Evolutionary conservation across 2,888 invertebrate species (phyloP), one percentile per base, ranked within the genome.

Genomic region (Calliphora vomitoria): DNA sequence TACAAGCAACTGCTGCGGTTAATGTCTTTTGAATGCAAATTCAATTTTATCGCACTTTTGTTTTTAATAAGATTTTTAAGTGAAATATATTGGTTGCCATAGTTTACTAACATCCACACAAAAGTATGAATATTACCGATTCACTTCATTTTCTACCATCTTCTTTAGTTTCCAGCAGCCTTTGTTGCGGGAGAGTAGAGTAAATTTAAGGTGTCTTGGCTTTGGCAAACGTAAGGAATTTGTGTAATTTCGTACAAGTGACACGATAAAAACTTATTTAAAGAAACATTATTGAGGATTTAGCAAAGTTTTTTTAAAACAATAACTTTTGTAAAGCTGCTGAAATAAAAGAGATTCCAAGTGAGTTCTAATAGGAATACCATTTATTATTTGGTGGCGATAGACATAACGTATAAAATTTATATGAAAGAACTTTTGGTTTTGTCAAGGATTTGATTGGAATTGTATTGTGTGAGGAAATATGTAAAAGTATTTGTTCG

Each of bases 21-120:
- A 93, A 93, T 93, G 93, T 92, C 91, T 93, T 93, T 92, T 91
- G 92, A 92, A 90, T 90, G 90, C 89, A 90, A 90, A 90, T 90
- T 88, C 89, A 90, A 90, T 89, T 89, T 90, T 90, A 93, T 92
- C 92, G 92, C 91, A 92, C 92, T 92, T 92, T 93, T 92, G 91
- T 91, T 93, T 92, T 93, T 92, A 92, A 93, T 92, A 92, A 89
- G 88, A 88, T 82, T 84, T 88, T 82, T 87, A 87, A 85, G 79
- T 88, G 84, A 82, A 79, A 85, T 80, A 82, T 86, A 85, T 82
- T 68, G 80, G 87, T 81, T 76, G 74, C 72, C 31, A 62, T 85
- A 62, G 62, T 69, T 74, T 82, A 64, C 76, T 20, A 15, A 55
- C 66, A 72, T 76, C 41, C 31, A 25, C 66, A 25, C 60, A 50